These are phyloP conservation scores for Boloria euphrosyne DNA, from an alignment of 2,888 invertebrate genomes.

Conservation along the genomic window DNA sequence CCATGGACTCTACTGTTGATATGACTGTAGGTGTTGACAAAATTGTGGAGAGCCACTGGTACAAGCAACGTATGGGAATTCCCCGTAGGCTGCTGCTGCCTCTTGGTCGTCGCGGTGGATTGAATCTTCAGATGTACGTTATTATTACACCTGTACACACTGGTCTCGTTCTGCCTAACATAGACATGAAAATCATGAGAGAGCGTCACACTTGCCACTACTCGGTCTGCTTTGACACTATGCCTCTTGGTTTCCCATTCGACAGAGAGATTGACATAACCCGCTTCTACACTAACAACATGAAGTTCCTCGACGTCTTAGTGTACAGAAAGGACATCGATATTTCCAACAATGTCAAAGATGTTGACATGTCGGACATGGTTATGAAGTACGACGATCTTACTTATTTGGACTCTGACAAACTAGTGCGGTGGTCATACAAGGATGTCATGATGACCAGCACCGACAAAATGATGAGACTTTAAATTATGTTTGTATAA, in stretches of 20 bases:
- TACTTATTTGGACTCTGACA: constrained; percentile 68
- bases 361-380: constrained; percentile 65
- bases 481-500: constrained; percentile 47
- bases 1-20: constrained; percentile 52
- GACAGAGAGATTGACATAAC: constrained; percentile 84
- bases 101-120: constrained; percentile 85
- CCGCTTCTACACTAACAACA: constrained; percentile 85
- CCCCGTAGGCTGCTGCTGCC: constrained; percentile 88
- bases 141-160: constrained; percentile 82
- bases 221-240: constrained; percentile 82
- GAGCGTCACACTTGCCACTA: constrained; percentile 80
- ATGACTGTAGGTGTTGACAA: constrained; percentile 75
- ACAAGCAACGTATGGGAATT: constrained; percentile 81
- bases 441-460: constrained; percentile 70
- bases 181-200: constrained; percentile 75
- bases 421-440: constrained; percentile 65
- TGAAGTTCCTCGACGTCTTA: constrained; percentile 84
- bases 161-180: constrained; percentile 67
- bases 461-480: constrained; percentile 61
- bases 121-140: constrained; percentile 84
- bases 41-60: constrained; percentile 79
- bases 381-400: constrained; percentile 72
- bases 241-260: constrained; percentile 89
- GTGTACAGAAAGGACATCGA: constrained; percentile 84
- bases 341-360: constrained; percentile 60